Evolutionary conservation across 1,140 invertebrate species (phyloP).

Genomic region (Saccostrea echinata): DNA sequence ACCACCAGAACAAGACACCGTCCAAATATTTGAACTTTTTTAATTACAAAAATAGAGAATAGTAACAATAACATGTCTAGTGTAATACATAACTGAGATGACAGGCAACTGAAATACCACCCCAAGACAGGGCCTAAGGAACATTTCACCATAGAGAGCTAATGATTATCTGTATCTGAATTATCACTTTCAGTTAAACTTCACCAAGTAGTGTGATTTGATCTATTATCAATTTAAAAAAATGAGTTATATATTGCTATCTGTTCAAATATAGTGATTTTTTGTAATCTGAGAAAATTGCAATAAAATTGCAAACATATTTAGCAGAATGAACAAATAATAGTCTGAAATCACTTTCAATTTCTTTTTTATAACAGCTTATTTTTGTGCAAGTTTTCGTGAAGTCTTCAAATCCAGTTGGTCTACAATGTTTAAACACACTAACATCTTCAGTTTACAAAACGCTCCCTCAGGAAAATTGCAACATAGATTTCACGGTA

Average conservation of each 20-base stretch:
- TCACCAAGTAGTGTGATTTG: background rate
- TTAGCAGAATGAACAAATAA: background rate
- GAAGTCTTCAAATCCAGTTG: background rate
- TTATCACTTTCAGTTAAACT: background rate
- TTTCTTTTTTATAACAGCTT: background rate
- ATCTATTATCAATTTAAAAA: background rate
- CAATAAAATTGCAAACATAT: background rate
- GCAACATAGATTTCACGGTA: background rate
- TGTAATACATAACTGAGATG: conserved; percentile 1
- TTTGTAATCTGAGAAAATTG: background rate
- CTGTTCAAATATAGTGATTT: background rate
- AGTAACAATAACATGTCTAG: background rate
- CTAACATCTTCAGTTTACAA: background rate
- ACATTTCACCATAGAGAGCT: background rate
- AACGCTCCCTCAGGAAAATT: background rate
- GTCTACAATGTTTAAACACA: background rate
- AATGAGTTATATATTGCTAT: background rate
- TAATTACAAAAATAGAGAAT: conserved; percentile 16
- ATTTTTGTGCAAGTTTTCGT: background rate
- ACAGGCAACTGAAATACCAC: background rate
- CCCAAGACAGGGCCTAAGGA: background rate
- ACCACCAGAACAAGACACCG: background rate
- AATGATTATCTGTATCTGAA: background rate
- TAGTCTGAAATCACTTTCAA: background rate
- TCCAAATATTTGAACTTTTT: conserved; percentile 4